These are phyloP conservation scores for Lochmaea crataegi DNA, from an alignment of 2,888 invertebrate genomes.

Conservation along the genomic window DNA sequence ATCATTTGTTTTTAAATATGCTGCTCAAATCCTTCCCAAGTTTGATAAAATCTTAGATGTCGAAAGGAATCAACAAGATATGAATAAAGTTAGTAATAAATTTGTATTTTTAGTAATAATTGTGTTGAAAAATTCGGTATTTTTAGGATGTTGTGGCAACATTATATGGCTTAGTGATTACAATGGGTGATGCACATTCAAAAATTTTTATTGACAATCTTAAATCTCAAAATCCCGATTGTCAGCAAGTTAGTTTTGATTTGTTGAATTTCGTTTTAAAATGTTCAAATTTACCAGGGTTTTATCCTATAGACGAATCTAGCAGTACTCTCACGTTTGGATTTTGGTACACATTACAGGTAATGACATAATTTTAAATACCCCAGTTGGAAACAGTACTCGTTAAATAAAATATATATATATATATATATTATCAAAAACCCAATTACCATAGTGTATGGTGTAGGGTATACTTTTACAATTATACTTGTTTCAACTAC, in stretches of 20 bases:
- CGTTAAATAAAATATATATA: neutral
- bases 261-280: constrained; percentile 80
- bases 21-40: constrained; percentile 71
- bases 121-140: constrained; percentile 5
- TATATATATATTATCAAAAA: too few species aligned
- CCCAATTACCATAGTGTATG: too few species aligned
- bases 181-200: constrained; percentile 79
- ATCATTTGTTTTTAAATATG: constrained; percentile 67
- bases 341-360: constrained; percentile 93
- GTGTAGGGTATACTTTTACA: too few species aligned
- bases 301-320: constrained; percentile 89
- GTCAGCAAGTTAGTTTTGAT: constrained; percentile 70
- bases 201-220: constrained; percentile 68
- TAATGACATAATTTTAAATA: constrained; percentile 61
- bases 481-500: too few species aligned
- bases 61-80: constrained; percentile 62
- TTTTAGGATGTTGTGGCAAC: constrained; percentile 77
- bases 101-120: constrained; percentile 8
- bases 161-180: constrained; percentile 76
- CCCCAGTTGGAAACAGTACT: constrained; percentile 43
- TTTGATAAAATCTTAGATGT: constrained; percentile 68
- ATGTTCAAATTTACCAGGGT: constrained; percentile 84
- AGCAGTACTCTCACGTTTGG: constrained; percentile 88
- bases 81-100: constrained; percentile 59
- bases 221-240: constrained; percentile 65